phyloP scores from a whole-genome alignment of 2,888 invertebrate species.

The Meloe dianella region DNA sequence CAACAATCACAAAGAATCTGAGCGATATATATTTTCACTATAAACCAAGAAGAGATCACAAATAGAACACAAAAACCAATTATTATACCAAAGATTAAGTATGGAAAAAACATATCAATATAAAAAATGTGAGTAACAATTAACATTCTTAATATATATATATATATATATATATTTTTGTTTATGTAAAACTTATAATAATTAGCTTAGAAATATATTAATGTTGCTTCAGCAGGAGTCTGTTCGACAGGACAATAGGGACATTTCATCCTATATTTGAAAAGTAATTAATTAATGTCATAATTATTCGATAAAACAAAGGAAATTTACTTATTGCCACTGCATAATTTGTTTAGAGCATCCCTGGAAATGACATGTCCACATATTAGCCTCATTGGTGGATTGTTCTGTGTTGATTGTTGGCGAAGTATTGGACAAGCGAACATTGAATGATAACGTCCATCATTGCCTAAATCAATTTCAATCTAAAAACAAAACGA shows the following conservation, averaged over 20 bases:
- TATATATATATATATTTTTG: not conserved
- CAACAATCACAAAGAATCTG: slow-evolving; percentile 17
- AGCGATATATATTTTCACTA: slow-evolving; percentile 25
- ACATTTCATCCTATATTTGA: slow-evolving; percentile 86
- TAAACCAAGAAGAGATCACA: slow-evolving; percentile 39
- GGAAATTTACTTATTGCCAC: slow-evolving; percentile 82
- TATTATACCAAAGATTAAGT: slow-evolving; percentile 32
- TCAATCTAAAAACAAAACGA: slow-evolving; percentile 74
- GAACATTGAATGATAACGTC: slow-evolving; percentile 96
- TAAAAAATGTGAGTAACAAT: slow-evolving; percentile 36
- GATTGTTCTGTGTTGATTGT: slow-evolving; percentile 94
- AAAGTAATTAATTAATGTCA: slow-evolving; percentile 37
- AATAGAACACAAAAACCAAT: slow-evolving; percentile 41
- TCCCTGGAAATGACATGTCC: slow-evolving; percentile 98
- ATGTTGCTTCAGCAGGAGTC: slow-evolving; percentile 87
- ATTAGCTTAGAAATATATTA: slow-evolving; percentile 82
- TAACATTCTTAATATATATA: slow-evolving; percentile 18
- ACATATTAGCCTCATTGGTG: slow-evolving; percentile 95
- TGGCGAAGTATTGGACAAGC: slow-evolving; percentile 98
- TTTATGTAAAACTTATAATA: slow-evolving; percentile 21
- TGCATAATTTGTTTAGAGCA: slow-evolving; percentile 93
- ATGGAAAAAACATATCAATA: slow-evolving; percentile 29
- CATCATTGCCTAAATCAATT: slow-evolving; percentile 89
- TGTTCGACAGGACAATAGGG: slow-evolving; percentile 99
- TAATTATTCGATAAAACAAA: too few relatives aligned